Evolutionary conservation across 2,113 vertebrate genomes (phyloP).

Genomic region (Phrynosoma platyrhinos): DNA sequence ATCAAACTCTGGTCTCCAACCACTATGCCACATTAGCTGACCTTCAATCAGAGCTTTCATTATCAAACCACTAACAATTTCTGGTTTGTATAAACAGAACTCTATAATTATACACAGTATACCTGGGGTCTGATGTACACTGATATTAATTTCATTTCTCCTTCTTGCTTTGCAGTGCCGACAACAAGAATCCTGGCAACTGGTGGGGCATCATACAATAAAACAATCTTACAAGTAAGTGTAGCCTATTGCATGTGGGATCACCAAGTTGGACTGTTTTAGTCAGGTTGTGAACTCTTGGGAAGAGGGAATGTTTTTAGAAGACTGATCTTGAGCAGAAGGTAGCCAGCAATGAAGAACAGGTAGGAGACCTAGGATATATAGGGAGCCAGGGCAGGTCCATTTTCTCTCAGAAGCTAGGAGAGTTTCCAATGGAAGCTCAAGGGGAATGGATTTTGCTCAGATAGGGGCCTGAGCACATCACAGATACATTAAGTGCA

Average conservation of each 20-base stretch:
- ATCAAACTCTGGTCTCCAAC: neutral
- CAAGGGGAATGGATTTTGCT: neutral
- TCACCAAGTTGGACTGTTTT: neutral
- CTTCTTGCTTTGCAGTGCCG: slow-evolving; percentile 80
- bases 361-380: neutral
- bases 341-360: neutral
- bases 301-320: neutral
- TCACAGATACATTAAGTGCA: neutral
- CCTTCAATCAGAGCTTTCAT: neutral
- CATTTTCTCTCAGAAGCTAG: neutral
- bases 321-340: neutral
- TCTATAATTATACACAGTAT: too few species aligned
- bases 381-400: neutral
- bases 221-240: slow-evolving; percentile 89
- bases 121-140: too few species aligned
- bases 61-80: neutral
- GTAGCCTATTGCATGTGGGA: neutral
- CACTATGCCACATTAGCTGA: neutral
- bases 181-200: slow-evolving; percentile 92
- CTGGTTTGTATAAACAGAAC: neutral
- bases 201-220: slow-evolving; percentile 91
- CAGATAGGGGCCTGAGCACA: neutral
- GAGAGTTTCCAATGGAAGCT: neutral
- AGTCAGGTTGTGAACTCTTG: neutral
- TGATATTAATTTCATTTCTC: neutral